Evolutionary conservation across 2,888 invertebrate species (phyloP).

Genomic region (Portevinia maculata): DNA sequence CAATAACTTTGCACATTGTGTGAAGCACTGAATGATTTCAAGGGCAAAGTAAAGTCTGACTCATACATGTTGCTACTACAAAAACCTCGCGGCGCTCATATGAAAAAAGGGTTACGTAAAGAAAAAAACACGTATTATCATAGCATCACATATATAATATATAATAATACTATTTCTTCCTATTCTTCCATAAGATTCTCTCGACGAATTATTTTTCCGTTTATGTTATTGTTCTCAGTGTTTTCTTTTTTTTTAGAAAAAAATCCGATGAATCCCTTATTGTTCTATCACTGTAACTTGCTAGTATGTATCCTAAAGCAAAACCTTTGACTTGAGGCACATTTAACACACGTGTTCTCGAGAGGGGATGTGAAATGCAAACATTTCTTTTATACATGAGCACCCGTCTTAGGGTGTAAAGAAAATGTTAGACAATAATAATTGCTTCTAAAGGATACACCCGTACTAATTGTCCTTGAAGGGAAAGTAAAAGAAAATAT

Average conservation of each 20-base stretch:
- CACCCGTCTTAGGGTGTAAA: conserved; percentile 44
- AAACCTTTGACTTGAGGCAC: conserved; percentile 47
- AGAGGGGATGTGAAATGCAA: conserved; percentile 42
- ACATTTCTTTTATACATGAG: conserved; percentile 32
- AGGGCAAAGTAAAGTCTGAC: conserved; percentile 67
- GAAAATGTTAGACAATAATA: conserved; percentile 38
- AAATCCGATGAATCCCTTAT: conserved; percentile 33
- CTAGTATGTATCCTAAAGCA: conserved; percentile 33
- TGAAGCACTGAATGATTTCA: conserved; percentile 53
- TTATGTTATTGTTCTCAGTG: conserved; percentile 58
- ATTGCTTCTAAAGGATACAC: conserved; percentile 44
- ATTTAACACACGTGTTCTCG: conserved; percentile 19
- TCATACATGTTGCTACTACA: conserved; percentile 29
- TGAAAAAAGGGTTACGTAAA: not conserved
- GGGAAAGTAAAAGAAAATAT: not conserved
- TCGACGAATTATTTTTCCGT: conserved; percentile 63
- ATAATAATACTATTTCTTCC: conserved; percentile 11
- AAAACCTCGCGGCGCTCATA: conserved; percentile 35
- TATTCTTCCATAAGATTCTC: conserved; percentile 27
- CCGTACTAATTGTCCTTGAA: conserved; percentile 44
- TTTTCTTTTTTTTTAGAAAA: conserved; percentile 29
- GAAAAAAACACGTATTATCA: conserved; percentile 36
- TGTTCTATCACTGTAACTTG: conserved; percentile 28
- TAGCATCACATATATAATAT: not conserved
- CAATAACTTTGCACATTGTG: conserved; percentile 65